Conservation (phyloP, 2,888 invertebrate species). For the Elmis aenea region DNA sequence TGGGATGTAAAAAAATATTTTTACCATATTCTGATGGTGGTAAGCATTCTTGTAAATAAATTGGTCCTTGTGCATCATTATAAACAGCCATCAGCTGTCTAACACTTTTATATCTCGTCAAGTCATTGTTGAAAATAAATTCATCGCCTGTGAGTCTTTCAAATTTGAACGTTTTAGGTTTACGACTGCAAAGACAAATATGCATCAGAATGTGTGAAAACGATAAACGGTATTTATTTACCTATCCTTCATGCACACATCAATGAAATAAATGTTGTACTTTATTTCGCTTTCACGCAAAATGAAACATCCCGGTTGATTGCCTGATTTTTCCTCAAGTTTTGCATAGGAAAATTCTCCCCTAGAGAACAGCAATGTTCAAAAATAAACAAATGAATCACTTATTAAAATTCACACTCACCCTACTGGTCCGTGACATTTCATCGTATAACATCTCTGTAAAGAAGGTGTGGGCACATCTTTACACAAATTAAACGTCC, state of each 20-base stretch:
- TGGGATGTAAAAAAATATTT: no score
- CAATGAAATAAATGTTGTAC: conserved; percentile 76
- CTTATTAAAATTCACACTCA: conserved; percentile 47
- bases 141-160: conserved; percentile 57
- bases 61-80: conserved; percentile 55
- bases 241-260: conserved; percentile 73
- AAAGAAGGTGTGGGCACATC: conserved; percentile 77
- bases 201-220: conserved; percentile 7
- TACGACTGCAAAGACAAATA: no score
- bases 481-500: conserved; percentile 86
- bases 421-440: conserved; percentile 90
- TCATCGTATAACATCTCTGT: conserved; percentile 62
- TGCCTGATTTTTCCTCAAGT: conserved; percentile 71
- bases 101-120: conserved; percentile 54
- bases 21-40: conserved; percentile 85
- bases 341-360: conserved; percentile 81
- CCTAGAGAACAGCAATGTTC: conserved; percentile 47
- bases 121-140: conserved; percentile 50
- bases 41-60: conserved; percentile 69
- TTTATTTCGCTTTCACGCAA: conserved; percentile 75
- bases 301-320: conserved; percentile 74
- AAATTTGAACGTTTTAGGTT: conserved; percentile 66
- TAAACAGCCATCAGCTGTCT: conserved; percentile 59
- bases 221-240: no score
- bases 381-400: conserved; percentile 7